phyloP scores from a whole-genome alignment of 2,797 vertebrate genomes.

The Helarctos malayanus region DNA sequence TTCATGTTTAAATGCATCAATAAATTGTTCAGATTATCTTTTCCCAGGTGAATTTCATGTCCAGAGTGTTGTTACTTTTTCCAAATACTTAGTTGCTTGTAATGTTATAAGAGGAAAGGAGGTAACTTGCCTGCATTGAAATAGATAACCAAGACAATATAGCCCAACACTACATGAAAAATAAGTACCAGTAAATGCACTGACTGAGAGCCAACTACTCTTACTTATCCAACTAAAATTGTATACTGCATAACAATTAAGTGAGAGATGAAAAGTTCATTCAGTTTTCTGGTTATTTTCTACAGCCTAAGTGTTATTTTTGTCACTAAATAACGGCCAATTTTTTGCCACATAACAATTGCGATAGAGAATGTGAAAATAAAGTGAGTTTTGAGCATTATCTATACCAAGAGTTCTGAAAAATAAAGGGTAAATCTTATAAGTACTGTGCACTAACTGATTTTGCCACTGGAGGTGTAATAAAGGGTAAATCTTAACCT shows the following conservation, averaged over 20 bases:
- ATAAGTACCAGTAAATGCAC: not conserved
- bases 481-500: not conserved
- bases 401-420: not conserved
- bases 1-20: not conserved
- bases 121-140: not conserved
- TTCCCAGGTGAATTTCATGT: not conserved
- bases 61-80: not conserved
- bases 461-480: not conserved
- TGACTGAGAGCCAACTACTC: not conserved
- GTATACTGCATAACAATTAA: not conserved
- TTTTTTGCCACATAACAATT: not conserved
- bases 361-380: not conserved
- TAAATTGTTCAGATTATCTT: not conserved
- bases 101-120: not conserved
- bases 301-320: not conserved
- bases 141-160: not conserved
- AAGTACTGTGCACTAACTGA: no score
- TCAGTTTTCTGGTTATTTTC: not conserved
- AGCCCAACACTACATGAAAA: not conserved
- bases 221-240: not conserved
- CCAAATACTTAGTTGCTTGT: slow-evolving; percentile 31
- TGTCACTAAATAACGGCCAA: not conserved
- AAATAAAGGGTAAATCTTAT: not conserved
- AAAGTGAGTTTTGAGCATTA: not conserved
- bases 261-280: not conserved